Conservation (phyloP, 2,797 vertebrate species). For the Scolopax rusticola region DNA sequence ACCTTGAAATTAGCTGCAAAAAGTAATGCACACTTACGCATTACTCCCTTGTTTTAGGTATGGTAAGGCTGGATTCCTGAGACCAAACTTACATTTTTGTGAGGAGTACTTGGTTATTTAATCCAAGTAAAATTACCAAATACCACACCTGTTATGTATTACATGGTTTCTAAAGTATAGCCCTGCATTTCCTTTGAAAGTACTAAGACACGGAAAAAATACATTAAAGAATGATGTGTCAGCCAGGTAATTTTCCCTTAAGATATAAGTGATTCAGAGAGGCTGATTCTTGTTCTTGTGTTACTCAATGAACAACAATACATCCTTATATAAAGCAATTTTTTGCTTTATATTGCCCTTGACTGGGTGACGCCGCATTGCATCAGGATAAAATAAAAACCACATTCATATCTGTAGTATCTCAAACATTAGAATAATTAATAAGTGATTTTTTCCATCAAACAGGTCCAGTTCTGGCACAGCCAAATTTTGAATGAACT, state of each 20-base stretch:
- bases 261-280: conserved; percentile 7
- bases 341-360: neutral
- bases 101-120: neutral
- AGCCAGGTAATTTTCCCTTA: neutral
- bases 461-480: neutral
- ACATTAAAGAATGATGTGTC: conserved; percentile 2
- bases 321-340: neutral
- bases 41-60: neutral
- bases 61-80: neutral
- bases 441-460: neutral
- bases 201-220: conserved; percentile 12
- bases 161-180: conserved; percentile 12
- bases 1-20: neutral
- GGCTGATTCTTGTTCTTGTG: neutral
- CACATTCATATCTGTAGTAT: neutral
- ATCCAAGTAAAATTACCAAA: neutral
- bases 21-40: neutral
- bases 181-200: conserved; percentile 19
- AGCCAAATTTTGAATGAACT: neutral
- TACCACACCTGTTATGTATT: neutral
- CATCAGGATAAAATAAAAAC: neutral
- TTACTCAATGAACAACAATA: neutral
- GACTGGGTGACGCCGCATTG: neutral
- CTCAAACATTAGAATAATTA: neutral
- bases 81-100: neutral